A percentile compares a stretch with the other conserved stretches of the same genome.
Conservation (phyloP, 2,797 vertebrate genomes). For the Acipenser transmontanus region DNA sequence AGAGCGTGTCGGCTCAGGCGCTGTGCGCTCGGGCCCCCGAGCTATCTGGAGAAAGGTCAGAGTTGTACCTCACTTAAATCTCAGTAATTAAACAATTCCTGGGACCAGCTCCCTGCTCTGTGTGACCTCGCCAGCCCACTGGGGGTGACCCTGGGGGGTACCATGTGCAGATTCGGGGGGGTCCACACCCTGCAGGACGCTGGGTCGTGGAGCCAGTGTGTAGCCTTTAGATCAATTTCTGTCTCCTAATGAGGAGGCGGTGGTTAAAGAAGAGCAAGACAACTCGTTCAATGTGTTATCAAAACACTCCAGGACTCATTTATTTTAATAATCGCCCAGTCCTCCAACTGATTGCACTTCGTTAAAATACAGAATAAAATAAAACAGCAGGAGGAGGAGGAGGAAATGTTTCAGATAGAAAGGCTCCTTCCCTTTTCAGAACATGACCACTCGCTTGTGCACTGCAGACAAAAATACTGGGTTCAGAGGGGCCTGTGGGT, state of each 20-base stretch:
- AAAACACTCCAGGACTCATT: constrained; percentile 23
- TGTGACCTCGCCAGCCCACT: rapidly evolving
- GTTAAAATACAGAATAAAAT: neutral
- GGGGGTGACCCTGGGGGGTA: neutral
- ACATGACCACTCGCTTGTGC: too few relatives aligned
- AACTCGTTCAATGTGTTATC: constrained; percentile 21
- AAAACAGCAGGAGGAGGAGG: neutral
- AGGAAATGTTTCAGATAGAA: neutral
- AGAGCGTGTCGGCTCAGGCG: neutral
- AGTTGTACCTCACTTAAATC: constrained; percentile 12
- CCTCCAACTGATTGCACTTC: neutral
- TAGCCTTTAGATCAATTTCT: constrained; percentile 11
- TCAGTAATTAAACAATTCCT: constrained; percentile 24
- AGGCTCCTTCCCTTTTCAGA: too few relatives aligned
- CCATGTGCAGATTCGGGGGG: neutral
- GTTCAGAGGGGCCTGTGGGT: too few relatives aligned
- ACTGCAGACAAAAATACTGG: too few relatives aligned
- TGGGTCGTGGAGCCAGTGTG: neutral
- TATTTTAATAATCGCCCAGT: constrained; percentile 15
- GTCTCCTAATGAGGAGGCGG: neutral
- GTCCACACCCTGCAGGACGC: neutral
- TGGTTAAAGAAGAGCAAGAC: constrained; percentile 6
- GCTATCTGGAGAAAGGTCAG: constrained; percentile 20
- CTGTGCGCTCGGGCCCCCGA: rapidly evolving
- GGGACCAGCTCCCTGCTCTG: neutral